These are phyloP conservation scores for Ditylenchus weischeri DNA, from an alignment of 2,888 invertebrate genomes.

Conservation along the genomic window DNA sequence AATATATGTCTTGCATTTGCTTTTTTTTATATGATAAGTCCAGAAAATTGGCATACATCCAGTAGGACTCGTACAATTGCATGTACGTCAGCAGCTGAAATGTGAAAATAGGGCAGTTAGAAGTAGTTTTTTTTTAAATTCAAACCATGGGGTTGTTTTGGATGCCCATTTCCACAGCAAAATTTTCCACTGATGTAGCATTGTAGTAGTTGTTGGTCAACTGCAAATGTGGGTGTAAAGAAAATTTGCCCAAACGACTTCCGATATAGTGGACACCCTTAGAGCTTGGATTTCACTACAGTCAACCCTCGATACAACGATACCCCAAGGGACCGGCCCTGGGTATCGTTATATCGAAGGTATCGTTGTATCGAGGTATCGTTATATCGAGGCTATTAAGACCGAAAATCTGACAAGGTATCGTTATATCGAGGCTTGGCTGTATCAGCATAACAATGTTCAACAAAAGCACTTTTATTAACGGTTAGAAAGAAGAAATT, in stretches of 20 bases:
- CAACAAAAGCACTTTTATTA: too few relatives aligned
- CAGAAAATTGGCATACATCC: constrained; percentile 19
- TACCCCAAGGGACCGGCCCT: too few relatives aligned
- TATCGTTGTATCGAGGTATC: too few relatives aligned
- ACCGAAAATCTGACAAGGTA: too few relatives aligned
- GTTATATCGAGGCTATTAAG: too few relatives aligned
- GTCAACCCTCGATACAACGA: too few relatives aligned
- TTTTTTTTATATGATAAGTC: constrained; percentile 5
- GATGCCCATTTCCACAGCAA: constrained; percentile 21
- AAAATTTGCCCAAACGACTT: background rate
- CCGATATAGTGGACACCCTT: too few relatives aligned
- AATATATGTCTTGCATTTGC: constrained; percentile 1
- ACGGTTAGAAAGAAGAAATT: too few relatives aligned
- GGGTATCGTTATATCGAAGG: too few relatives aligned
- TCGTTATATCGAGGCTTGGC: too few relatives aligned
- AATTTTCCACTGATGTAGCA: constrained; percentile 13
- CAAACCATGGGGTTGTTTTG: constrained; percentile 2
- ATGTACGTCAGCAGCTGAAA: constrained; percentile 14
- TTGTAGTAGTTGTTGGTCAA: constrained; percentile 12
- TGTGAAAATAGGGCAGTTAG: background rate
- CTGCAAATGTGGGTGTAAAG: background rate
- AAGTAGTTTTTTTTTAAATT: constrained; percentile 11
- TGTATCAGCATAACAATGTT: too few relatives aligned
- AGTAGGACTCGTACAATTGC: constrained; percentile 25
- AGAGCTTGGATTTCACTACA: too few relatives aligned